phyloP scores from a whole-genome alignment of 2,888 invertebrate genomes.

The Tipula lateralis region DNA sequence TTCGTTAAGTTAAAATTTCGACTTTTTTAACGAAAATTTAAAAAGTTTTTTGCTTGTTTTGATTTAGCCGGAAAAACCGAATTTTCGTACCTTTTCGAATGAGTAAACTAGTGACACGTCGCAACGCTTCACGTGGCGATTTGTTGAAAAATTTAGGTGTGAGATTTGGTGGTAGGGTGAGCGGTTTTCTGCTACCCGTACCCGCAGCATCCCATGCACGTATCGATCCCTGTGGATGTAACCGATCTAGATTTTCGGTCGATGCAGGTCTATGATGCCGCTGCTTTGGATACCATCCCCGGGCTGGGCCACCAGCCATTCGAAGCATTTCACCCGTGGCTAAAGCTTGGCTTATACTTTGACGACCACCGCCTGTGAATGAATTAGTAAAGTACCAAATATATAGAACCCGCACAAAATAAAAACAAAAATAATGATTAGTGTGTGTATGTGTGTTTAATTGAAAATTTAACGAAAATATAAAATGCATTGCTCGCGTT shows the following conservation, averaged over 20 bases:
- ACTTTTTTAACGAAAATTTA: not conserved
- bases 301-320: constrained; percentile 72
- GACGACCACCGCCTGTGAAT: constrained; percentile 52
- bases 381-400: not conserved
- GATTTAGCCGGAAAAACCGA: constrained; percentile 11
- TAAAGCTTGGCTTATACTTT: constrained; percentile 52
- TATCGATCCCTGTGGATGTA: constrained; percentile 52
- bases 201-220: constrained; percentile 52
- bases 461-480: constrained; percentile 26
- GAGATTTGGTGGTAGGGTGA: constrained; percentile 82
- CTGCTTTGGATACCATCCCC: constrained; percentile 80
- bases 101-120: constrained; percentile 82
- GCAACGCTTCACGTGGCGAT: constrained; percentile 78
- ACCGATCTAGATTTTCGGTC: constrained; percentile 77
- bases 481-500: not conserved
- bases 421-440: not conserved
- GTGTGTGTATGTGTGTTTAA: not conserved
- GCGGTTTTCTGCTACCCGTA: constrained; percentile 64
- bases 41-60: not conserved
- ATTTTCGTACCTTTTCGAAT: constrained; percentile 69
- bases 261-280: constrained; percentile 73
- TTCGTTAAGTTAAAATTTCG: not conserved
- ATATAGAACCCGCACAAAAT: not conserved
- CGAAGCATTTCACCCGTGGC: constrained; percentile 76
- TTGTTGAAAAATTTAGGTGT: constrained; percentile 87